These are phyloP conservation scores for Notodonta ziczac DNA, from an alignment of 2,888 invertebrate species.

Conservation along the genomic window DNA sequence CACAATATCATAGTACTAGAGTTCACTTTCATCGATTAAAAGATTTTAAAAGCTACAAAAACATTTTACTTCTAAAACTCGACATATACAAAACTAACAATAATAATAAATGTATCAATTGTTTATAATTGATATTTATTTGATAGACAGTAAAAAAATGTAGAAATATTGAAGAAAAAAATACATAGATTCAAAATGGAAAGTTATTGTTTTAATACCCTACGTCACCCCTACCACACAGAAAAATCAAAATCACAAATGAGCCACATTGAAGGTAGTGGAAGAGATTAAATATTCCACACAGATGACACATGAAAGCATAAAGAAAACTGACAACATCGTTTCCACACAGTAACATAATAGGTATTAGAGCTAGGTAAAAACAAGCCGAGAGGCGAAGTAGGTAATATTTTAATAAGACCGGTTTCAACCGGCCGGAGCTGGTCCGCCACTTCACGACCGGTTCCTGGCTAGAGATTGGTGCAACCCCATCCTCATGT, in stretches of 20 bases:
- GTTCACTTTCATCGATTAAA: slow-evolving; percentile 76
- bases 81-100: slow-evolving; percentile 78
- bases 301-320: slow-evolving; percentile 46
- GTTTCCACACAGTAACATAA: slow-evolving; percentile 64
- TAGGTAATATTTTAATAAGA: slow-evolving; percentile 52
- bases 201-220: slow-evolving; percentile 57
- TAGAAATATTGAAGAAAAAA: slow-evolving; percentile 80
- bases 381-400: slow-evolving; percentile 53
- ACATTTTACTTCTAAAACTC: slow-evolving; percentile 75
- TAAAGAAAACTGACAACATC: slow-evolving; percentile 40
- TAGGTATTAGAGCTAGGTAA: slow-evolving; percentile 54
- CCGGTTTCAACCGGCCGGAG: slow-evolving; percentile 50
- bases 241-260: slow-evolving; percentile 3
- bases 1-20: slow-evolving; percentile 83
- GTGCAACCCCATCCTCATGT: slow-evolving; percentile 56
- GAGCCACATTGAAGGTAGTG: slow-evolving; percentile 1
- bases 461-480: slow-evolving; percentile 50
- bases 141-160: slow-evolving; percentile 81
- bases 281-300: slow-evolving; percentile 40
- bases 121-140: slow-evolving; percentile 83
- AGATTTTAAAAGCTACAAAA: slow-evolving; percentile 69
- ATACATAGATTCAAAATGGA: slow-evolving; percentile 83
- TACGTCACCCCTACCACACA: slow-evolving; percentile 13
- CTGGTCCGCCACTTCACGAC: slow-evolving; percentile 41
- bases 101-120: slow-evolving; percentile 79